Evolutionary conservation across 2,113 vertebrate genomes (phyloP), one percentile per base, ranked within the genome.

Genomic region (Cyprinodon tularosa): DNA sequence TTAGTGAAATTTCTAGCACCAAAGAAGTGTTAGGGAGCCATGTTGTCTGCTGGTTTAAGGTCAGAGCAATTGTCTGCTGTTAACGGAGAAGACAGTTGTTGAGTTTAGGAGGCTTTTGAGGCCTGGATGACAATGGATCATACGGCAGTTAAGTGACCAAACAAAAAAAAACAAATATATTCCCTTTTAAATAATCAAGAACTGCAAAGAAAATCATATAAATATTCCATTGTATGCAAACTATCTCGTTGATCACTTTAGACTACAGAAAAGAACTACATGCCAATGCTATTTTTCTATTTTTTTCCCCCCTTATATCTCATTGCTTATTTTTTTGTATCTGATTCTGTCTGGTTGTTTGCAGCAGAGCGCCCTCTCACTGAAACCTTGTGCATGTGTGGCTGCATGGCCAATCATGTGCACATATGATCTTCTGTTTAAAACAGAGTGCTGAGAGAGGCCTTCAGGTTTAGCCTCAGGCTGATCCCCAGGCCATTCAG

Each of bases 381-480:
- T 78, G 83, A 83, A 80, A 89, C 85, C 42, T 22, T 73, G 66
- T 71, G 77, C 69, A 12, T 71, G 80, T 83, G 71, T 81, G 76
- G 90, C 84, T 87, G 88, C 85, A 63, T 89, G 89, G n/a, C 42
- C 64, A 42, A 75, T 74, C 72, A 22, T 73, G 68, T 77, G 72
- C 71, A 63, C n/a, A 59, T 78, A 61, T 89, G 87, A 91, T 88
- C 80, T 78, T 70, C 69, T 89, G 77, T 88, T 92, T 84, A 88
- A 74, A 86, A 88, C 86, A 73, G 66, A 13, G 84, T 11, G 95
- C 84, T 96, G 96, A 98, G 93, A 95, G 96, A 97, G 87, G 89
- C 89, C 92, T 93, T 95, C 91, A 91, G 87, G 29, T 90, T 89
- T 89, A 85, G 92, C 94, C 91, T 89, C 77, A 86, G 50, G 86